Evolutionary conservation across 2,113 vertebrate species (phyloP).

Genomic region (Cryptoleucopteryx plumbea): DNA sequence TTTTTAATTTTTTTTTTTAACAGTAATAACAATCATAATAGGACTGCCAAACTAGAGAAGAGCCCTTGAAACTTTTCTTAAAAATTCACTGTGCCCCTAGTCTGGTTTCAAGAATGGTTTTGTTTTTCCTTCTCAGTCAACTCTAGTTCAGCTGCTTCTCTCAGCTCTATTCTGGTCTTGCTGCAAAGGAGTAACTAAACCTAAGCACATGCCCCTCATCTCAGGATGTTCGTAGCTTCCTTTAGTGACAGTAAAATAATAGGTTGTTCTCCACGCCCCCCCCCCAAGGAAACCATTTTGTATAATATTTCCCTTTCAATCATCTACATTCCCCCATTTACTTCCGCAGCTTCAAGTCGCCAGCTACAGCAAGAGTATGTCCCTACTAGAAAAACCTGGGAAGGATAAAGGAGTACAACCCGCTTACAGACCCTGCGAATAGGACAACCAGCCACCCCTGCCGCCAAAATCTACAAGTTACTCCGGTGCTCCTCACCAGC

Average conservation of each 20-base stretch:
- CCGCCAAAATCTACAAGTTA: neutral
- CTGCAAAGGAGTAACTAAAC: neutral
- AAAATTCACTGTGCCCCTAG: neutral
- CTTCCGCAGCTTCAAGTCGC: neutral
- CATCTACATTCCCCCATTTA: neutral
- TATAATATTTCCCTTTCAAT: neutral
- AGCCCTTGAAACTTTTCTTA: neutral
- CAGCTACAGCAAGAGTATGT: neutral
- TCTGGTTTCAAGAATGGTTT: neutral
- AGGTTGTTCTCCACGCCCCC: neutral
- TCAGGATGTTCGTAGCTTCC: neutral
- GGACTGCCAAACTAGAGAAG: neutral
- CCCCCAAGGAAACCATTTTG: neutral
- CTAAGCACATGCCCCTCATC: neutral
- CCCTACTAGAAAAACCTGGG: neutral
- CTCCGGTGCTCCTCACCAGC: fast-evolving
- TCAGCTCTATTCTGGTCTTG: neutral
- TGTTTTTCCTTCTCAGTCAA: neutral
- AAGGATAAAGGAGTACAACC: neutral
- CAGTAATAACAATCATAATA: neutral
- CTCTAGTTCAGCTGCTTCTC: neutral
- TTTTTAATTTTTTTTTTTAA: neutral
- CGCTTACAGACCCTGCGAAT: neutral
- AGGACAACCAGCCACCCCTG: neutral
- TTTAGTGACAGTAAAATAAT: neutral